A percentile compares a stretch with the other conserved stretches of the same genome.
These are phyloP conservation scores for Drosophila demipolita DNA, from an alignment of 2,888 invertebrate genomes.

Conservation along the genomic window DNA sequence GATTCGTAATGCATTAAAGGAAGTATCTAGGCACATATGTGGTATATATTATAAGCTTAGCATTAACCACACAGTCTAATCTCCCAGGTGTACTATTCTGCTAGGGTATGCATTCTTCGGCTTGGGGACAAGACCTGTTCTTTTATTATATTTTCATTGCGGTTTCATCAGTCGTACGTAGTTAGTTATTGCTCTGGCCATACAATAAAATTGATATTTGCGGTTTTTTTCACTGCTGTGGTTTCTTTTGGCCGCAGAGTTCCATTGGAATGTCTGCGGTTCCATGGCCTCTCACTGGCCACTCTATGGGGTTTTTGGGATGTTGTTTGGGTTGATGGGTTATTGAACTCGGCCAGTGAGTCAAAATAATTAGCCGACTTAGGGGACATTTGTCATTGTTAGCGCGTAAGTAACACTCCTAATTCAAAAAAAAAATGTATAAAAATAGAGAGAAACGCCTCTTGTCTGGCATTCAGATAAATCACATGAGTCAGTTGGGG, in stretches of 20 bases:
- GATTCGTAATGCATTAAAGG: not conserved
- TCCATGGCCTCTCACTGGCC: constrained; percentile 26
- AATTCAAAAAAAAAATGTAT: constrained; percentile 19
- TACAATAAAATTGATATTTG: constrained; percentile 78
- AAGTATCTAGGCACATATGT: not conserved
- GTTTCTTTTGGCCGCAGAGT: constrained; percentile 20
- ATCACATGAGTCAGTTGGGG: constrained; percentile 50
- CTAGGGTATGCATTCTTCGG: not conserved
- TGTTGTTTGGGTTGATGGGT: constrained; percentile 1
- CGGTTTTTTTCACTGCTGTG: constrained; percentile 47
- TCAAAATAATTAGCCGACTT: constrained; percentile 41
- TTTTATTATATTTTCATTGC: constrained; percentile 13
- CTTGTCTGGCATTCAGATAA: constrained; percentile 59
- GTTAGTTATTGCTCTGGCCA: constrained; percentile 36
- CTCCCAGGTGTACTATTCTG: not conserved
- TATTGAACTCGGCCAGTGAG: constrained; percentile 23
- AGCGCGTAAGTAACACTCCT: constrained; percentile 71
- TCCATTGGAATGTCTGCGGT: constrained; percentile 37
- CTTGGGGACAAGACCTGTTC: not conserved
- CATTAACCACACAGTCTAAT: not conserved
- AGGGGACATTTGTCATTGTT: constrained; percentile 72
- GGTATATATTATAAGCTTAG: not conserved
- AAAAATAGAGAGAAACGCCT: constrained; percentile 30
- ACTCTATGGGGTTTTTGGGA: constrained; percentile 14
- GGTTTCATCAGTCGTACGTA: constrained; percentile 31